Conservation (phyloP, 2,113 vertebrate species). For the Macrotis lagotis region DNA sequence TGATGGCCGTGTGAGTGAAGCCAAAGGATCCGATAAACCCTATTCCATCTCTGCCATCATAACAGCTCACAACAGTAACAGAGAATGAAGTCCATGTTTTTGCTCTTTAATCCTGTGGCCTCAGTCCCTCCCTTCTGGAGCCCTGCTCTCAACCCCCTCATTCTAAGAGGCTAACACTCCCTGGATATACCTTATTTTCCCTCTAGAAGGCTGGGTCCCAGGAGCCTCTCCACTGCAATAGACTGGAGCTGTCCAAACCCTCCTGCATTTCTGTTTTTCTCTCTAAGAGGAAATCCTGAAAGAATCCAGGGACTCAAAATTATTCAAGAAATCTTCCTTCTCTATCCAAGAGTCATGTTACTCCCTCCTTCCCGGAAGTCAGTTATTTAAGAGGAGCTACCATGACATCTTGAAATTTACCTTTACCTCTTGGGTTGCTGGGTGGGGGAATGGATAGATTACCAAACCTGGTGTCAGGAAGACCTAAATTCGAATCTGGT, state of each 20-base stretch:
- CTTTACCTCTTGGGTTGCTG: background rate
- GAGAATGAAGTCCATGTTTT: background rate
- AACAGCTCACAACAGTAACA: background rate
- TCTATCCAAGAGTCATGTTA: background rate
- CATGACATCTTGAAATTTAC: background rate
- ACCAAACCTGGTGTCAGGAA: background rate
- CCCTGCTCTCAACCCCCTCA: no score
- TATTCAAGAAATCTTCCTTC: background rate
- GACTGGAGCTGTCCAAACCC: background rate
- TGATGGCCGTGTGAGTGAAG: background rate
- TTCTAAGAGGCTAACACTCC: background rate
- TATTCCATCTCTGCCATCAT: background rate
- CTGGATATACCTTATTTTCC: background rate
- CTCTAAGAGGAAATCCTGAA: background rate
- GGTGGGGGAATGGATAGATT: background rate
- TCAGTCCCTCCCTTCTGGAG: background rate
- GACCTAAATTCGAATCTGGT: background rate
- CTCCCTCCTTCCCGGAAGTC: background rate
- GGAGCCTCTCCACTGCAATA: background rate
- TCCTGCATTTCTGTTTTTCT: background rate
- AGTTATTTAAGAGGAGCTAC: background rate
- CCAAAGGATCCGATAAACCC: background rate
- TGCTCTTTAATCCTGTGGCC: background rate
- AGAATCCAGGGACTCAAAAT: background rate
- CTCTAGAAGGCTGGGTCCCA: background rate